Base-by-base conservation (phyloP, 2,797 vertebrate species). In the Gastrophryne carolinensis region DNA sequence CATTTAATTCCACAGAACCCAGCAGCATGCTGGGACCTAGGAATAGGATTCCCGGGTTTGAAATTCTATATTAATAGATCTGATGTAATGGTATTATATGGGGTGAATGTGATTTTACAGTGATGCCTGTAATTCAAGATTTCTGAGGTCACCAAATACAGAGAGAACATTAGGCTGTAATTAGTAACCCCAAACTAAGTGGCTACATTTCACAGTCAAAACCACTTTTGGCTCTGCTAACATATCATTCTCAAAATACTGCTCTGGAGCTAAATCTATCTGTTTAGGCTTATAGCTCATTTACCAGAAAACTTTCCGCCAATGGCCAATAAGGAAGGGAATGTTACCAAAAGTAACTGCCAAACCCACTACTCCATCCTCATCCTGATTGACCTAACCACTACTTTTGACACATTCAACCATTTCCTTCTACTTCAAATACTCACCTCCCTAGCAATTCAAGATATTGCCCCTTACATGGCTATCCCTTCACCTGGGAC, bases 151-250 rank as follows among this genome's bases (percentile, higher is more conserved):
- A 35, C 30, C 13, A 15, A 49, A 34, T 19, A 50, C 19, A 30
- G 29, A 62, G 69, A 37, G 69, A 50, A 72, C 41, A 52, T 52
- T 60, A 50, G 49, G 50, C 41, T 72, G 56, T 60, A 61, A 72
- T 72, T 72, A 61, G 69, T 62, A 72, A 61, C 44, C 41, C 41
- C 57, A 50, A 56, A 60, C 41, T 49, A 72, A 60, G 56, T 61
- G 56, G 39, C 41, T 23, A 72, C 30, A 72, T 60, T 50, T 52
- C 12, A 72, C 56, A 72, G 49, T 49, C 69, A 35, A n/a, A 72
- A 49, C 57, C 41, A 60, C 56, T 35, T 26, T 61, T 60, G 69
- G 54, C 39, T 61, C 23, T 24, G 9, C 57, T 27, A 61, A 15
- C 29, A 49, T 72, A 72, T 50, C 24, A 62, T 72, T 50, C 27